Evolutionary conservation across 2,113 vertebrate species (phyloP), one percentile per base, ranked within the genome.

Genomic region (Oreochromis spilurus): DNA sequence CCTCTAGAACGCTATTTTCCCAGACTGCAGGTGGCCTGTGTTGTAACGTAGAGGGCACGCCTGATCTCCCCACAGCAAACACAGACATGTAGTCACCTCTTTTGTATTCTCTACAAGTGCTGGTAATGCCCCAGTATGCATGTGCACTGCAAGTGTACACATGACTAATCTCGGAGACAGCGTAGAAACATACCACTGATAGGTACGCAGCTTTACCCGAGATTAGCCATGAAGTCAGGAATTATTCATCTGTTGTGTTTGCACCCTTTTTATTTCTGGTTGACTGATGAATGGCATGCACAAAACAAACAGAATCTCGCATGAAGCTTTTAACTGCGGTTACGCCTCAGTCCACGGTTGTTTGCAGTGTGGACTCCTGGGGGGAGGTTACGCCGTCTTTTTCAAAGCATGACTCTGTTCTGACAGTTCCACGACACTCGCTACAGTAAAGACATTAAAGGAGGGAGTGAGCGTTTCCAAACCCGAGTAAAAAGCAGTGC

Each of bases 31-130:
- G 95, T 95, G 95, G 92, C 79, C 90, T 57, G 26, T 88, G 93
- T 94, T 84, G 92, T 85, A 93, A 91, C 58, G 38, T 29, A 10
- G 85, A 79, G 67, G 79, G 79, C 87, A 88, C 21, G 89, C 87
- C 77, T 79, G 86, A 90, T 89, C 89, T 88, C 58, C 62, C 54
- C 55, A 83, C 81, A 93, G 89, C 94, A 95, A 95, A 94, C 94
- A 94, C 21, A 94, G 94, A 94, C 95, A 86, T 93, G 93, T 93
- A 95, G 94, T 95, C 93, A 94, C 87, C 34, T 82, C 94, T 87
- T 94, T 95, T 95, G 93, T 95, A 70, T 90, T 87, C 91, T 29
- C 21, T 9, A 7, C 14, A 75, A 90, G 90, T 88, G 91, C 52
- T 19, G 45, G 90, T 91, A 94, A 93, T 85, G 81, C 84, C 75